Evolutionary conservation across 2,113 vertebrate genomes (phyloP), one percentile per base, ranked within the genome.

Genomic region (Onychostruthus taczanowskii): DNA sequence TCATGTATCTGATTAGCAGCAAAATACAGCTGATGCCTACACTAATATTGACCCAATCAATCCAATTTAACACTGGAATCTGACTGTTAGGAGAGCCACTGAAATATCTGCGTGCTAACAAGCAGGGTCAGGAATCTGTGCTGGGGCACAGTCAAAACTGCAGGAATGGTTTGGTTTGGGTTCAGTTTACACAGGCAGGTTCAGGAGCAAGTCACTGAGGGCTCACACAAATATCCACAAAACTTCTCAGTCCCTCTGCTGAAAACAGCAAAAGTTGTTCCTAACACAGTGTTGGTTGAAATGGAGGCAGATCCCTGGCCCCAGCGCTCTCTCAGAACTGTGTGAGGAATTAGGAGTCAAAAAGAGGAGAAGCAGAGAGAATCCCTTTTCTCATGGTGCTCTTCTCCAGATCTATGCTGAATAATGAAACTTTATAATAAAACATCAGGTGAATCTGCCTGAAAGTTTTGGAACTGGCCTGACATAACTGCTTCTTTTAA

Each of bases 281-380:
- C 58, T 44, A 46, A 59, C 6, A 6, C 10, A 4, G 24, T 7
- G 23, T 30, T 35, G 31, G 75, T 22, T 82, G 93, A 33, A 80
- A 88, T 16, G 59, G 75, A 96, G 84, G 74, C 92, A 93, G 95
- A 93, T 78, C 94, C 94, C 96, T 87, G 90, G 94, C 64, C 94
- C 90, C 91, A 92, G 92, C 67, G 82, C 77, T 90, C 94, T 74
- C 87, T 89, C 81, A 80, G 91, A 66, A 5, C 66, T 43, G 43
- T 2, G 9, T 16, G 62, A 35, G 67, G 77, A 82, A 96, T 96
- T 89, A 95, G 61, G 93, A 95, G 89, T 46, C 97, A 33, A 46
- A 28, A 78, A 4, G 53, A 91, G 83, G 22, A 85, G 55, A 31
- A 90, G 53, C 47, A 73, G n/a, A 66, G 3, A 68, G 3, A 76